phyloP scores from a whole-genome alignment of 2,797 vertebrate genomes.

The Taeniopygia guttata region DNA sequence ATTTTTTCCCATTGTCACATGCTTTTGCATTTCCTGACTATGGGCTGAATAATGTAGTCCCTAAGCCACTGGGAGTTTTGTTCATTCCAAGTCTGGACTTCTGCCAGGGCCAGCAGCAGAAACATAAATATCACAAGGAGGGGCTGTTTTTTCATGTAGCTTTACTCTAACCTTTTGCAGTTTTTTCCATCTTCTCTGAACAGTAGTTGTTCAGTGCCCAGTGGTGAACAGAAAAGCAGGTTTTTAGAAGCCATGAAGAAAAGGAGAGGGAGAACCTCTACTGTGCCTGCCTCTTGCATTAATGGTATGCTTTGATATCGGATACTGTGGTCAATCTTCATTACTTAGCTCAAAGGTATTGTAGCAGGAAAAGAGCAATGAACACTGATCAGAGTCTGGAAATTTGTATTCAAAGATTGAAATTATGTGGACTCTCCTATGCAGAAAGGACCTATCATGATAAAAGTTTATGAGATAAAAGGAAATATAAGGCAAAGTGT shows the following conservation, averaged over 20 bases:
- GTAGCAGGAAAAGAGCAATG: not conserved
- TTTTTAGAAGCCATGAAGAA: not conserved
- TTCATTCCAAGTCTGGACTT: slow-evolving; percentile 40
- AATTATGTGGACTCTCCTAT: not conserved
- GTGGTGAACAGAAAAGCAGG: not conserved
- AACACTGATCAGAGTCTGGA: slow-evolving; percentile 1
- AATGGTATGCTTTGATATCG: slow-evolving; percentile 24
- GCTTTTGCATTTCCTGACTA: slow-evolving; percentile 51
- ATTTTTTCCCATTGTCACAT: slow-evolving; percentile 62
- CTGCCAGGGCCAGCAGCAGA: slow-evolving; percentile 53
- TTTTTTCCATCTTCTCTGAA: slow-evolving; percentile 45
- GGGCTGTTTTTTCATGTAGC: slow-evolving; percentile 33
- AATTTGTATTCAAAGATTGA: not conserved
- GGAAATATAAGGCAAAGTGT: not conserved
- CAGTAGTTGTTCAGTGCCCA: slow-evolving; percentile 17
- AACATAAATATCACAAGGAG: slow-evolving; percentile 64
- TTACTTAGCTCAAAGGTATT: slow-evolving; percentile 3
- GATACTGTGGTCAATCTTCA: slow-evolving; percentile 24
- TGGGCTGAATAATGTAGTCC: slow-evolving; percentile 6
- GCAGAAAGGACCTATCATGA: not conserved
- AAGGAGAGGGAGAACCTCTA: not conserved
- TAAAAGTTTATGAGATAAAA: not conserved
- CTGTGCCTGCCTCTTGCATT: not conserved
- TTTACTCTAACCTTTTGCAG: slow-evolving; percentile 46
- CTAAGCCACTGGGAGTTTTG: slow-evolving; percentile 30